A percentile compares a stretch with the other conserved stretches of the same genome.
Conservation (phyloP, 2,797 vertebrate genomes). For the Gymnoscopelus braueri region DNA sequence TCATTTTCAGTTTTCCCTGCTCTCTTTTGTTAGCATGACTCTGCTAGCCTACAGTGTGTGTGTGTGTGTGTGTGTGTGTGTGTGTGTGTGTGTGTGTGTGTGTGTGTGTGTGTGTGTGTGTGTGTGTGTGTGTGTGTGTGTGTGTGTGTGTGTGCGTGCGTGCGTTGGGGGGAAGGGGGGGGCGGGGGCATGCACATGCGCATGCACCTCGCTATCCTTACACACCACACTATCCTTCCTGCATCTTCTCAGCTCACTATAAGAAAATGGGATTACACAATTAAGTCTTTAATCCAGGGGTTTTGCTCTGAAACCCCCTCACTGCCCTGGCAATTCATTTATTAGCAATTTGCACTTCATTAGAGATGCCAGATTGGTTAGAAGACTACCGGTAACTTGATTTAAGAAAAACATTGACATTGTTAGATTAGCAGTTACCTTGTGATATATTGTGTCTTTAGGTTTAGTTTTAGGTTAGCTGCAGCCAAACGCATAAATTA, state of each 20-base stretch:
- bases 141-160: background rate
- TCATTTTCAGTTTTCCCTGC: slow-evolving; percentile 5
- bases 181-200: too few relatives aligned
- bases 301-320: slow-evolving; percentile 11
- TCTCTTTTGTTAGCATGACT: slow-evolving; percentile 30
- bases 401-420: slow-evolving; percentile 19
- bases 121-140: slow-evolving; percentile 18
- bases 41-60: slow-evolving; percentile 29
- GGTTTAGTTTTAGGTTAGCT: background rate
- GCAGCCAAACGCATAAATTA: background rate
- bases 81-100: background rate
- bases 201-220: too few relatives aligned
- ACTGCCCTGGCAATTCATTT: slow-evolving; percentile 37
- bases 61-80: slow-evolving; percentile 9
- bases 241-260: slow-evolving; percentile 54
- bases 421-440: background rate
- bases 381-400: slow-evolving; percentile 33
- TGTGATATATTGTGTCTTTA: background rate
- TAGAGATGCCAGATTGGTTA: slow-evolving; percentile 45
- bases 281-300: slow-evolving; percentile 64
- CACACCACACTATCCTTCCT: slow-evolving; percentile 36
- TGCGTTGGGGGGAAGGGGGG: background rate
- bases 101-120: background rate
- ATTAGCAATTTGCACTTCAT: slow-evolving; percentile 64
- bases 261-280: slow-evolving; percentile 74